Evolutionary conservation across 92 coral and sea anemone genomes (phyloP).

Genomic region (Bergia sp.): DNA sequence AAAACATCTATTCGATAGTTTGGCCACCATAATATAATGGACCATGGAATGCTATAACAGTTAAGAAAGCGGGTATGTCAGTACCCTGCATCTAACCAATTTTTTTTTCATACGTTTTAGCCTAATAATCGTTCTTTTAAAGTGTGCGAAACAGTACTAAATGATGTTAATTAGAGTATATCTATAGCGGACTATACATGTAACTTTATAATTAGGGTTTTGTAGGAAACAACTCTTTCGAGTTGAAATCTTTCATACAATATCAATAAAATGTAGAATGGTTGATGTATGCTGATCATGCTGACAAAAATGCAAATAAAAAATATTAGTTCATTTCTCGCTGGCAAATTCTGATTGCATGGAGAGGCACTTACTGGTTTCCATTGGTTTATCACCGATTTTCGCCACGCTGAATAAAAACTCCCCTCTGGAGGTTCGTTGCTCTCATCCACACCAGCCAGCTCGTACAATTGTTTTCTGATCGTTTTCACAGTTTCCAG

Average conservation of each 20-base stretch:
- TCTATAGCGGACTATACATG: no score
- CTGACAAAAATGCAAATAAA: no score
- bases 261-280: background rate
- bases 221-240: no score
- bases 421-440: background rate
- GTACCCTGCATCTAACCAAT: no score
- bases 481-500: background rate
- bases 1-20: conserved; percentile 27
- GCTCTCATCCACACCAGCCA: background rate
- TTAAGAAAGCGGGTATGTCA: background rate
- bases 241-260: no score
- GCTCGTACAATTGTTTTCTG: background rate
- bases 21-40: conserved; percentile 41
- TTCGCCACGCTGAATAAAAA: background rate
- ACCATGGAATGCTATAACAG: conserved; percentile 29
- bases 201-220: no score
- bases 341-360: background rate
- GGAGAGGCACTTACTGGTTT: background rate
- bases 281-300: background rate
- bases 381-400: background rate
- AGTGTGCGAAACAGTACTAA: no score
- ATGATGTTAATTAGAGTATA: no score
- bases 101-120: no score
- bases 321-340: no score
- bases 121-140: no score